Evolutionary conservation across 2,797 vertebrate species (phyloP), one percentile per base, ranked within the genome.

Genomic region (Platyrinchus mystaceus): DNA sequence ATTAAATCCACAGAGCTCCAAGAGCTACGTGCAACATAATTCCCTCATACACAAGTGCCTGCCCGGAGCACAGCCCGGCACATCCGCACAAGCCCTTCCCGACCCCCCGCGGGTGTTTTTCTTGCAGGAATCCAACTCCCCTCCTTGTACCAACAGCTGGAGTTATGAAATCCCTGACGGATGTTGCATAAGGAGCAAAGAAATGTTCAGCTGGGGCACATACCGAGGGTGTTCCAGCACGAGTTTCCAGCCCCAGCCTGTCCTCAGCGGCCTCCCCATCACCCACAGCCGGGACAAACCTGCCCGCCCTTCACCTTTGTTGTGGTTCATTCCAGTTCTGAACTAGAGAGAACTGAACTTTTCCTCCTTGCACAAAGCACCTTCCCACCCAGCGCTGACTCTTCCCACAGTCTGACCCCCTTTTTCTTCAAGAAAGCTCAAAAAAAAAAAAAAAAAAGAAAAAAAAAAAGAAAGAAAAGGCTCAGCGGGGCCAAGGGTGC

Each of bases 401-500:
- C 13, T 64, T 12, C 58, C 39, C 52, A 8, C 8, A 7, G 10
- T 1, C 43, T 4, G 36, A 27, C 3, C 26, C 26, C 6, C 41
- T 21, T 23, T n/a, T 20, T 30, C 23, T 32, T 39, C 44, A 17
- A 60, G 5, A 19, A 27, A 85, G 4, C 49, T 7, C 39, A 23
- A 5, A 5, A 39, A 47, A 14, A 12, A 4, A 27, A 46, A 12
- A 18, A 8, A 6, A 19, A 7, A 27, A 46, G 9, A 17, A 12
- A 27, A 20, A 3, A 5, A 39, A 43, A 10, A 4, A 8, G 18
- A 41, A 15, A 16, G 7, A 26, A 20, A 64, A 14, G 3, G 12
- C 52, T 73, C 55, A 2, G 22, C 4, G 2, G 4, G 6, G 7
- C 8, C 47, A 1, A 7, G 9, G 6, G 37, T 2, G 17, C 50